Percentiles rank a stretch among this genome's conserved stretches.
Conservation (phyloP, 2,113 vertebrate species). For the Psittacus erithacus region DNA sequence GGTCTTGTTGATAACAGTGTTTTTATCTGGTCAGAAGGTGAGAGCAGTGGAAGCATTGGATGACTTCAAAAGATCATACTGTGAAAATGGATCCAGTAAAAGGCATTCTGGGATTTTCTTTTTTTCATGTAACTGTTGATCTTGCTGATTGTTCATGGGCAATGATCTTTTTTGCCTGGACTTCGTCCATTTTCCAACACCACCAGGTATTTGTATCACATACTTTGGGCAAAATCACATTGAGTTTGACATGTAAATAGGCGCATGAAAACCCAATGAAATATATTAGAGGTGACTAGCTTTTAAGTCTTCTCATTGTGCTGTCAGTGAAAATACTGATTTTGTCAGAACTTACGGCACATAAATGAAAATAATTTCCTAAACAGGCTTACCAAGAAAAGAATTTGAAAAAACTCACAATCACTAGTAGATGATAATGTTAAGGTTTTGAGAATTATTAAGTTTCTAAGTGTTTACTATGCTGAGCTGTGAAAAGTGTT, state of each 20-base stretch:
- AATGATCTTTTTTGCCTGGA: not conserved
- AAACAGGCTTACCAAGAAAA: not conserved
- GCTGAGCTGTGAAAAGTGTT: not conserved
- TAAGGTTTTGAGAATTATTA: not conserved
- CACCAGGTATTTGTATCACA: not conserved
- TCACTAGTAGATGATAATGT: not conserved
- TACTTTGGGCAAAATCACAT: not conserved
- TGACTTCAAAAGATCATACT: not conserved
- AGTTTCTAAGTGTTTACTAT: not conserved
- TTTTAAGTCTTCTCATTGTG: not conserved
- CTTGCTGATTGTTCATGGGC: no score
- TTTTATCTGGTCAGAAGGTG: not conserved
- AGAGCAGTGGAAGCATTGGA: not conserved
- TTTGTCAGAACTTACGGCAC: not conserved
- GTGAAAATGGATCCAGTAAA: not conserved
- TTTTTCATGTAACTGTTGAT: not conserved
- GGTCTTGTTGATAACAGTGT: not conserved
- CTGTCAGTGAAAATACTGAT: not conserved
- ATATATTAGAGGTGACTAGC: rapidly evolving
- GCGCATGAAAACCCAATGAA: not conserved
- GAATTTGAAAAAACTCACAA: not conserved
- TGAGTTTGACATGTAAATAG: not conserved
- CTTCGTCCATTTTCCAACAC: not conserved
- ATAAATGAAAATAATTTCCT: not conserved
- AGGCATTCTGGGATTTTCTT: not conserved